Percentiles rank a stretch among this genome's conserved stretches.
phyloP scores from a whole-genome alignment of 1,140 invertebrate genomes.

The Drosophila asahinai region DNA sequence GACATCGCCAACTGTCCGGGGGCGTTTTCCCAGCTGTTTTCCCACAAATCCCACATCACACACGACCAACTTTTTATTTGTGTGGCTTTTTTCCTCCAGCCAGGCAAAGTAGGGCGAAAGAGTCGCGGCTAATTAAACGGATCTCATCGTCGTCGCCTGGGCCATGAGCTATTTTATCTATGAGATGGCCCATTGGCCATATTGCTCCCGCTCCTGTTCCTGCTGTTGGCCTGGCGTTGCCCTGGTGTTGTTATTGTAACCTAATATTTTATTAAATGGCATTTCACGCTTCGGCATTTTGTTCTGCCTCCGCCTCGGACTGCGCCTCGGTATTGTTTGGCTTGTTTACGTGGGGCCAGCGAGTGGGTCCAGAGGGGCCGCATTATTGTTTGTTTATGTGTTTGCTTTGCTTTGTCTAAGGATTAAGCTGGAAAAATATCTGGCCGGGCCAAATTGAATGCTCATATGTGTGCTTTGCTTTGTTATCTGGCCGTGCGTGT shows the following conservation, averaged over 20 bases:
- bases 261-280: conserved; percentile 77
- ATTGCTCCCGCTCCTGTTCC: neutral
- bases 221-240: neutral
- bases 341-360: conserved; percentile 14
- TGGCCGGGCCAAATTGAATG: conserved; percentile 64
- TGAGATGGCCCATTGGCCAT: conserved; percentile 65
- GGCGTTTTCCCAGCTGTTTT: conserved; percentile 10
- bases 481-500: conserved; percentile 38
- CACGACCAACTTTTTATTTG: conserved; percentile 30
- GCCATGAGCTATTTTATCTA: conserved; percentile 62
- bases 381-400: conserved; percentile 61
- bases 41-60: conserved; percentile 18
- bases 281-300: conserved; percentile 70
- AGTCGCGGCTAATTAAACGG: conserved; percentile 71
- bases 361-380: conserved; percentile 18
- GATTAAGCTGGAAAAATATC: conserved; percentile 74
- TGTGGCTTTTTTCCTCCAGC: conserved; percentile 8
- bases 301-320: conserved; percentile 10
- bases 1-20: conserved; percentile 5
- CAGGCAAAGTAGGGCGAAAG: conserved; percentile 24
- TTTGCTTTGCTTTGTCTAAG: conserved; percentile 69
- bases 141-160: conserved; percentile 53
- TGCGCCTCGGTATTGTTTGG: neutral
- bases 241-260: conserved; percentile 61
- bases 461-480: conserved; percentile 46